These are phyloP conservation scores for Pseudoips prasinana DNA, from an alignment of 2,888 invertebrate species.

Conservation along the genomic window DNA sequence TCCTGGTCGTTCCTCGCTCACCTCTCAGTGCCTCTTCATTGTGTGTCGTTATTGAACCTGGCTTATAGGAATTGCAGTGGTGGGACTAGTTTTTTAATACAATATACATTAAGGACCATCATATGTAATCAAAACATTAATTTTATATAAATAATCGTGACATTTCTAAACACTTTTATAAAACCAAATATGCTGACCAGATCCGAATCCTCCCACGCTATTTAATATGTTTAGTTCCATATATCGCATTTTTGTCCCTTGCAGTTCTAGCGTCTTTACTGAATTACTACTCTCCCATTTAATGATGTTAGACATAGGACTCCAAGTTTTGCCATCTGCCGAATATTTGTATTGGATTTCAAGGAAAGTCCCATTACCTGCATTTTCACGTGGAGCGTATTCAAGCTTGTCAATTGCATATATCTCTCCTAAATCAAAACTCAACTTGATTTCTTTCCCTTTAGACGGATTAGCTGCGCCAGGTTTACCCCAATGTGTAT, in stretches of 20 bases:
- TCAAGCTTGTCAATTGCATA: slow-evolving; percentile 51
- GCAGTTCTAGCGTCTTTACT: slow-evolving; percentile 46
- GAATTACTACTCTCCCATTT: slow-evolving; percentile 41
- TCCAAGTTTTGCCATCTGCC: slow-evolving; percentile 48
- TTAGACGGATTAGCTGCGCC: slow-evolving; percentile 31
- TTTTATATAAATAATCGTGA: no score
- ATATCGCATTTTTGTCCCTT: slow-evolving; percentile 43
- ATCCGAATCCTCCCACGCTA: slow-evolving; percentile 57
- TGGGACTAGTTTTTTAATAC: no score
- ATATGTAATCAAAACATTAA: no score
- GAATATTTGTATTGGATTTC: slow-evolving; percentile 52
- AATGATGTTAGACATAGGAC: slow-evolving; percentile 36
- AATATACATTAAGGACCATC: no score
- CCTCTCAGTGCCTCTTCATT: no score
- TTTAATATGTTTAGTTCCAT: slow-evolving; percentile 51
- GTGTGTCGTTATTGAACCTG: no score
- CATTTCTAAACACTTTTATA: no score
- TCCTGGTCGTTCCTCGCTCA: no score
- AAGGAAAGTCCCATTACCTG: slow-evolving; percentile 60
- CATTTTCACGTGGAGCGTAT: slow-evolving; percentile 58
- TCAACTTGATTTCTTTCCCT: slow-evolving; percentile 40
- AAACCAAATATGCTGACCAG: slow-evolving; percentile 51
- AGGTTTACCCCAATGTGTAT: slow-evolving; percentile 45
- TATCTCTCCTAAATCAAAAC: slow-evolving; percentile 44
- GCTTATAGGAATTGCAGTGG: no score